phyloP scores from a whole-genome alignment of 2,113 vertebrate genomes.

The Clarias batrachus region DNA sequence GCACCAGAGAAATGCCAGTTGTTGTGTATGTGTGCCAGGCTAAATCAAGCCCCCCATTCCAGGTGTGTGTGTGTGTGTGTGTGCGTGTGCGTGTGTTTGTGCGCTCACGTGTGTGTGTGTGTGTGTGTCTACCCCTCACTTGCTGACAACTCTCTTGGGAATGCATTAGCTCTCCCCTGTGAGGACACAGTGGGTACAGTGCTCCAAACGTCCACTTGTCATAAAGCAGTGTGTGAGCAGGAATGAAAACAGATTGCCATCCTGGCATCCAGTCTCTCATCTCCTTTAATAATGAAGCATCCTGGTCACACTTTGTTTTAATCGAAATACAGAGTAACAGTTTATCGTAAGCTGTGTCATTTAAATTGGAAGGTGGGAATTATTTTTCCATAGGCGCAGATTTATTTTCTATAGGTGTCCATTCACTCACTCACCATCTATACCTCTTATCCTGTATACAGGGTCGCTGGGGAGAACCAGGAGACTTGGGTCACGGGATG shows the following conservation, averaged over 20 bases:
- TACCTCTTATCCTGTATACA: no score
- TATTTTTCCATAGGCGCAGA: not conserved
- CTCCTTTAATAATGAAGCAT: constrained; percentile 2
- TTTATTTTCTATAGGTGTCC: not conserved
- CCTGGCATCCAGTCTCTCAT: constrained; percentile 22
- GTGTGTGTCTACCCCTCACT: constrained; percentile 52
- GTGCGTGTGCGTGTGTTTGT: constrained; percentile 58
- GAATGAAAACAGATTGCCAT: constrained; percentile 31
- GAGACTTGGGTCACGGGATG: no score
- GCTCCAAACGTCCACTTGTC: constrained; percentile 39
- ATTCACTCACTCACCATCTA: no score
- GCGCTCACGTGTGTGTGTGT: constrained; percentile 53
- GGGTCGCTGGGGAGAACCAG: no score
- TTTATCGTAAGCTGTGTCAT: not conserved
- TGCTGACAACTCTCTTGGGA: constrained; percentile 4
- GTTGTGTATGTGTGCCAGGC: constrained; percentile 71
- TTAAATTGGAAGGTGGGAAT: not conserved
- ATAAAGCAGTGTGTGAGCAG: constrained; percentile 11
- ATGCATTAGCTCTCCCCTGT: constrained; percentile 13
- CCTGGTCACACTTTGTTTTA: not conserved
- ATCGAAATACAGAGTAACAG: not conserved
- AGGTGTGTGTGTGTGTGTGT: constrained; percentile 56
- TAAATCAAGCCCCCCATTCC: constrained; percentile 66
- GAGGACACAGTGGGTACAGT: constrained; percentile 34
- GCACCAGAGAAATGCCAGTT: constrained; percentile 70